Evolutionary conservation across 2,888 invertebrate species (phyloP).

Genomic region (Emmelina monodactyla): DNA sequence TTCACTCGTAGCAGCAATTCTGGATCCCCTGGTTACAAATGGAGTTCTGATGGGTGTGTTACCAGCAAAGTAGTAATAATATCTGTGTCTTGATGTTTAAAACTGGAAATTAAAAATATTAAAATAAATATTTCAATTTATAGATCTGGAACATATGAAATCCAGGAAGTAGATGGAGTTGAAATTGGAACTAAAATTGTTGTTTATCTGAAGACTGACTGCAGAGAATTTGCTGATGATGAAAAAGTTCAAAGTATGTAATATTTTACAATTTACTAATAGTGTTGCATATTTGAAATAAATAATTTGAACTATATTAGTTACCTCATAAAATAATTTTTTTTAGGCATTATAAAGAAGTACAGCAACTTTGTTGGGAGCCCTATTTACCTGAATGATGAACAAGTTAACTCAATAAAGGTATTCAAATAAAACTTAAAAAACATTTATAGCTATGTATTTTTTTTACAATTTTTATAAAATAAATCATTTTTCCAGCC

Average conservation of each 20-base stretch:
- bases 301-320: no score
- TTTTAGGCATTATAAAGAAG: constrained; percentile 85
- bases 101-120: not conserved
- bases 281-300: not conserved
- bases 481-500: constrained; percentile 68
- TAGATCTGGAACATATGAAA: constrained; percentile 88
- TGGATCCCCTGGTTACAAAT: constrained; percentile 78
- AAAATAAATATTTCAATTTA: constrained; percentile 16
- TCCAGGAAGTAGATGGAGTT: constrained; percentile 85
- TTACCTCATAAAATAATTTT: no score
- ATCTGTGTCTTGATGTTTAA: no score
- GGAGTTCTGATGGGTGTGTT: constrained; percentile 89
- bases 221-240: constrained; percentile 90
- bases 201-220: constrained; percentile 86
- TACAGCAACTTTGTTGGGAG: constrained; percentile 98
- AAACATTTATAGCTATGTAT: no score
- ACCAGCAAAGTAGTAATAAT: not conserved
- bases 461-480: constrained; percentile 5
- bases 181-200: constrained; percentile 93
- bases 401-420: constrained; percentile 86
- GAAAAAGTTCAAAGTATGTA: constrained; percentile 74
- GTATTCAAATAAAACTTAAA: no score
- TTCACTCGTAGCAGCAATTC: constrained; percentile 76
- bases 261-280: not conserved
- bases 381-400: constrained; percentile 90